These are phyloP conservation scores for Lophius piscatorius DNA, from an alignment of 2,113 vertebrate species.

Conservation along the genomic window DNA sequence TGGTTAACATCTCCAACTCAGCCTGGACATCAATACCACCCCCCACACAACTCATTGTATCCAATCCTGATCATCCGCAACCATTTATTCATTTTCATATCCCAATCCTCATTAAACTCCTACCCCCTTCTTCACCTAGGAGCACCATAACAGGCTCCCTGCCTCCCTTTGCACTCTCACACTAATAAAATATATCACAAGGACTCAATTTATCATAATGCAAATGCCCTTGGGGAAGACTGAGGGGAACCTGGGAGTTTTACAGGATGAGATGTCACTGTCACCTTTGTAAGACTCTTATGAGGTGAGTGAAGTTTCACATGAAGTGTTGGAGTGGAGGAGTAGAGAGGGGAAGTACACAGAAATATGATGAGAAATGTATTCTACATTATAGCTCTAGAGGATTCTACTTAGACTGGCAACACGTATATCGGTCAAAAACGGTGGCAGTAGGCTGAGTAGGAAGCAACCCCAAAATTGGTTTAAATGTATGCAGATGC, in stretches of 20 bases:
- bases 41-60: conserved; percentile 17
- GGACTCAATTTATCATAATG: conserved; percentile 71
- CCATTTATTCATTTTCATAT: conserved; percentile 60
- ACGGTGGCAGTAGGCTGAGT: conserved; percentile 22
- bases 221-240: conserved; percentile 72
- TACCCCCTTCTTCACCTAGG: conserved; percentile 57
- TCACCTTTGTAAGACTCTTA: conserved; percentile 37
- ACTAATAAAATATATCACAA: conserved; percentile 72
- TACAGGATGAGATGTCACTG: conserved; percentile 17
- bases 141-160: conserved; percentile 51
- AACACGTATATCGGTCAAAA: conserved; percentile 11
- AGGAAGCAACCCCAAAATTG: conserved; percentile 19
- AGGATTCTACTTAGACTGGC: conserved; percentile 14
- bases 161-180: conserved; percentile 43
- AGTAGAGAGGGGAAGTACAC: background rate
- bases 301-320: conserved; percentile 21
- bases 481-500: conserved; percentile 27
- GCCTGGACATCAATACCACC: conserved; percentile 25
- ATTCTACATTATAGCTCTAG: conserved; percentile 23
- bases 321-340: conserved; percentile 19
- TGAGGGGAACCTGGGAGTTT: conserved; percentile 32
- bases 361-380: conserved; percentile 21
- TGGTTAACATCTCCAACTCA: conserved; percentile 65
- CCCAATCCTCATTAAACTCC: conserved; percentile 66
- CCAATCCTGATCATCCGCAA: conserved; percentile 29